phyloP scores from a whole-genome alignment of 1,140 invertebrate species.

The Pogonognathellus flavescens region DNA sequence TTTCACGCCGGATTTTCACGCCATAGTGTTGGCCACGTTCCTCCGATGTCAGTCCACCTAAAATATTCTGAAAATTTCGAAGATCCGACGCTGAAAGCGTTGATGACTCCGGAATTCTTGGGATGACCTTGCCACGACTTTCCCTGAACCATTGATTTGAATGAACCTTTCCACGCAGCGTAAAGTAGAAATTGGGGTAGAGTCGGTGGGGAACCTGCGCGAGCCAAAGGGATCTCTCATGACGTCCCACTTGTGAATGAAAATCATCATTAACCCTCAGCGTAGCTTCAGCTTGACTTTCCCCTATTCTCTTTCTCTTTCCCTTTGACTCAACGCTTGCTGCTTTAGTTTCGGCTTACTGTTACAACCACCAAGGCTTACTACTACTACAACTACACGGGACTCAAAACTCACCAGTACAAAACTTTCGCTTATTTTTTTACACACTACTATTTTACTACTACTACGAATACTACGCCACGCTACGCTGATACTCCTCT shows the following conservation, averaged over 20 bases:
- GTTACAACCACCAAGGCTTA: neutral
- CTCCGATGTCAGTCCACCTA: neutral
- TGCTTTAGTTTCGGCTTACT: neutral
- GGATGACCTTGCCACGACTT: constrained; percentile 63
- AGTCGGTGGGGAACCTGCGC: constrained; percentile 60
- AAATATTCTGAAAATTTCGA: neutral
- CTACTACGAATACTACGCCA: constrained; percentile 43
- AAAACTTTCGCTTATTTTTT: constrained; percentile 47
- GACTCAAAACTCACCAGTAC: neutral
- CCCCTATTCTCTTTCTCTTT: constrained; percentile 30
- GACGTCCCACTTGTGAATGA: constrained; percentile 65
- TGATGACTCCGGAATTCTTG: constrained; percentile 48
- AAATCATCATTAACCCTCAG: constrained; percentile 60
- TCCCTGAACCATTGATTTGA: constrained; percentile 63
- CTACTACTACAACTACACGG: neutral
- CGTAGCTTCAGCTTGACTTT: constrained; percentile 44
- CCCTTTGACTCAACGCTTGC: constrained; percentile 30
- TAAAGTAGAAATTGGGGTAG: constrained; percentile 57
- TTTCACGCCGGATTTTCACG: constrained; percentile 31
- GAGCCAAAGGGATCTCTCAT: constrained; percentile 51
- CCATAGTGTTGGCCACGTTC: neutral
- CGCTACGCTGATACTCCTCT: neutral
- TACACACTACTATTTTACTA: constrained; percentile 45
- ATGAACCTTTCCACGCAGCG: constrained; percentile 62
- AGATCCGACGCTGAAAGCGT: constrained; percentile 17